Evolutionary conservation across 2,113 vertebrate species (phyloP).

Genomic region (Heliornis fulica): DNA sequence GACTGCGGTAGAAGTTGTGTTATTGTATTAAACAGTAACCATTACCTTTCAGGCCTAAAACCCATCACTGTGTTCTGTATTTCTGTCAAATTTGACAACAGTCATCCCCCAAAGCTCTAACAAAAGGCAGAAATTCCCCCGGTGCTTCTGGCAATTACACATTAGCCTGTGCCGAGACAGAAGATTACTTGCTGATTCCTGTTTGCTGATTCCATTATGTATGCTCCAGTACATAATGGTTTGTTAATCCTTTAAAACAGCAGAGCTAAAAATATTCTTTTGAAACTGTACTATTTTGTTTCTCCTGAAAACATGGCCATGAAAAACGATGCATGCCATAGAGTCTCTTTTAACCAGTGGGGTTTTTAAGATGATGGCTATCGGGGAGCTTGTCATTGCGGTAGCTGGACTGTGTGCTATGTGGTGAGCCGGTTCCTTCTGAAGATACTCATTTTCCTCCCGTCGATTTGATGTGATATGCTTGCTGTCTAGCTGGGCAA

Average conservation of each 20-base stretch:
- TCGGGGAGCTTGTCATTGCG: background rate
- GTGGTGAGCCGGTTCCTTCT: background rate
- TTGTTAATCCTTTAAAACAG: conserved; percentile 36
- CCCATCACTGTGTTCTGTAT: background rate
- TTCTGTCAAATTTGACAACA: background rate
- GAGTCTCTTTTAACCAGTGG: background rate
- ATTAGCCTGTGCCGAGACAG: background rate
- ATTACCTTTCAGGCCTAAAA: background rate
- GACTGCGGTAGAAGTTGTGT: background rate
- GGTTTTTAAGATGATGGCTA: background rate
- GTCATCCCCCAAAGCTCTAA: conserved; percentile 28
- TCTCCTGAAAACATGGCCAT: background rate
- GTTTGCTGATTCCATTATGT: conserved; percentile 49
- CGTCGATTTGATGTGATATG: background rate
- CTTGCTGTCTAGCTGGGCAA: background rate
- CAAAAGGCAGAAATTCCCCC: conserved; percentile 37
- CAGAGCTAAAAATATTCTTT: background rate
- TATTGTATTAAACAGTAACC: background rate
- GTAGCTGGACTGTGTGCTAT: background rate
- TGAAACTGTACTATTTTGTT: background rate
- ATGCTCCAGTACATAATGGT: background rate
- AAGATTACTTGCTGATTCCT: conserved; percentile 49
- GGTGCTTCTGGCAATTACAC: conserved; percentile 44
- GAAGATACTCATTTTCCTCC: conserved; percentile 34
- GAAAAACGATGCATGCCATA: background rate